These are phyloP conservation scores for Ictalurus punctatus DNA, from an alignment of 2,113 vertebrate species.

Conservation along the genomic window DNA sequence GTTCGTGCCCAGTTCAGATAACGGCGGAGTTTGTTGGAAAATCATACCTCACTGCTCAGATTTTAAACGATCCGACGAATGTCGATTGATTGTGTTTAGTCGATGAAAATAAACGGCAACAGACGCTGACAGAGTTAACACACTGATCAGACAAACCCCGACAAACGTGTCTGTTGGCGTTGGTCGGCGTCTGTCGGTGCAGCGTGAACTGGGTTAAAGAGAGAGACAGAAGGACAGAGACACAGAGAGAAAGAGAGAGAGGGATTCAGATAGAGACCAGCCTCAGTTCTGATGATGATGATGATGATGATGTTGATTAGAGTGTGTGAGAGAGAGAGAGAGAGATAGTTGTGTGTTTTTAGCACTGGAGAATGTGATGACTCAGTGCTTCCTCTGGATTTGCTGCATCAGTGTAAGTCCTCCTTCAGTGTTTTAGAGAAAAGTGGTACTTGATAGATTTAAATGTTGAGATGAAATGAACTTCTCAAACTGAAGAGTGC, in stretches of 20 bases:
- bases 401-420: neutral
- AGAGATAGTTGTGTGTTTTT: neutral
- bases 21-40: no score
- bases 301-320: neutral
- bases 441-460: neutral
- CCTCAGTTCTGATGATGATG: constrained; percentile 1
- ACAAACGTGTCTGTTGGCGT: no score
- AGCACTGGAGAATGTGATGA: neutral
- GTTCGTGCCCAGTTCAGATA: no score
- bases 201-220: neutral
- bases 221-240: neutral
- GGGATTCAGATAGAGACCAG: neutral
- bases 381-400: neutral
- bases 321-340: neutral
- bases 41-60: no score
- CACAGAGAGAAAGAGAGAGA: neutral
- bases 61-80: no score
- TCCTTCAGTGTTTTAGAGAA: neutral
- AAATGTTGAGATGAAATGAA: neutral
- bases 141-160: no score
- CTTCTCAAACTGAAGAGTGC: neutral
- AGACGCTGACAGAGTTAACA: no score
- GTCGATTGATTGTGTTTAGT: no score
- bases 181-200: no score
- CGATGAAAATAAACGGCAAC: no score